A percentile compares a stretch with the other conserved stretches of the same genome.
Evolutionary conservation across 2,113 vertebrate genomes (phyloP).

Genomic region (Crotalus viridis): DNA sequence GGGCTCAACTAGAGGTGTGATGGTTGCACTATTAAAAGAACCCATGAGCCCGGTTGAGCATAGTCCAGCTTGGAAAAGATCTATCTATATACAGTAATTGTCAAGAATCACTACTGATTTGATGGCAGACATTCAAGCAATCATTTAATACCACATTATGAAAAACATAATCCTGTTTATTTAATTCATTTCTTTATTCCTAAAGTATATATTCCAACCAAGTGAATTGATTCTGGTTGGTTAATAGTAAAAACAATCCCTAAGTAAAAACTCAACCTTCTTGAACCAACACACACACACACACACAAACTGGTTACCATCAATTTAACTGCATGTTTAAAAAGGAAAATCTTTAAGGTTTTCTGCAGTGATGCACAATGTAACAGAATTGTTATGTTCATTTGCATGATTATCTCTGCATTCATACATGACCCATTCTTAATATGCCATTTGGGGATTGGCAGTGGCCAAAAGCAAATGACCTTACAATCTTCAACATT

Average conservation of each 20-base stretch:
- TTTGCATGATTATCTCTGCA: not conserved
- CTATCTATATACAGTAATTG: not conserved
- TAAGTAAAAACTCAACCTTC: not conserved
- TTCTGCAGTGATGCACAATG: not conserved
- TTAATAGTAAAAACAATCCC: not conserved
- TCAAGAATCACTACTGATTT: not conserved
- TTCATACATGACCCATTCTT: not conserved
- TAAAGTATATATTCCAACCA: not conserved
- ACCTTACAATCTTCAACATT: not conserved
- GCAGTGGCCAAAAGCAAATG: not conserved
- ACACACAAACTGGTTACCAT: not conserved
- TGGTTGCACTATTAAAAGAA: not conserved
- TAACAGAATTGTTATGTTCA: not conserved
- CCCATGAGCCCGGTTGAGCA: not conserved
- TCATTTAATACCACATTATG: not conserved
- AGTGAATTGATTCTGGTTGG: not conserved
- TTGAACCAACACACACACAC: not conserved
- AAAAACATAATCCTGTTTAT: not conserved
- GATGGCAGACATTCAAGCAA: not conserved
- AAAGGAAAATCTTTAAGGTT: not conserved
- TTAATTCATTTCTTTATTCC: not conserved
- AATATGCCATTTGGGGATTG: not conserved
- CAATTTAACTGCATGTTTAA: not conserved
- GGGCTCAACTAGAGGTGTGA: not conserved
- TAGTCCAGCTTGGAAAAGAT: not conserved